Conservation (phyloP, 2,113 vertebrate genomes). For the Rhynchomys soricoides region DNA sequence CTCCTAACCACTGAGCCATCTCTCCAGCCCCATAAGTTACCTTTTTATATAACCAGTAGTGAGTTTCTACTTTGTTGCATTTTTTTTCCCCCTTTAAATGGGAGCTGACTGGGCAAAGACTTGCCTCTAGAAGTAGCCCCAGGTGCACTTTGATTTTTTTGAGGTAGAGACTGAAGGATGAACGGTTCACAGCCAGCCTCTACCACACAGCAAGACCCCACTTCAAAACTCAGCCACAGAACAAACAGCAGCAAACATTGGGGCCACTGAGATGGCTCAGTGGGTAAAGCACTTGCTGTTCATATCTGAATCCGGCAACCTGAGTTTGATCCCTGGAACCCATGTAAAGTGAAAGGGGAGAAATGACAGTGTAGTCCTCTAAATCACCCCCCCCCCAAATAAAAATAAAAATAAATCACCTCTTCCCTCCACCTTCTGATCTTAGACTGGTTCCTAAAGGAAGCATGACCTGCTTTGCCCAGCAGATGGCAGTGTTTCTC, state of each 20-base stretch:
- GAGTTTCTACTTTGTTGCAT: not conserved
- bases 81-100: not conserved
- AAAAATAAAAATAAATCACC: not conserved
- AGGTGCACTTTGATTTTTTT: constrained; percentile 49
- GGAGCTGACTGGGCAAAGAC: not conserved
- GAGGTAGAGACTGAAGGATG: not conserved
- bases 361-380: not conserved
- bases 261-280: too few relatives aligned
- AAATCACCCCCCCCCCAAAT: too few relatives aligned
- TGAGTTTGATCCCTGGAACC: not conserved
- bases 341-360: not conserved
- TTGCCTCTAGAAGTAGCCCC: not conserved
- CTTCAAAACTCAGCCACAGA: not conserved
- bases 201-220: not conserved
- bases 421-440: not conserved
- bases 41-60: constrained; percentile 44
- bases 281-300: not conserved
- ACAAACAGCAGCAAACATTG: not conserved
- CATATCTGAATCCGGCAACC: not conserved
- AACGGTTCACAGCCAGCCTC: not conserved
- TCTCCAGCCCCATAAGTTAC: not conserved
- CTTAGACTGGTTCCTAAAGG: not conserved
- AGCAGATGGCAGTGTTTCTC: constrained; percentile 72
- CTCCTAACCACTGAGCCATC: not conserved
- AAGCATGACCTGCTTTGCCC: constrained; percentile 3